Evolutionary conservation across 1,140 invertebrate genomes (phyloP), one percentile per base, ranked within the genome.

Genomic region (Ceratina calcarata): DNA sequence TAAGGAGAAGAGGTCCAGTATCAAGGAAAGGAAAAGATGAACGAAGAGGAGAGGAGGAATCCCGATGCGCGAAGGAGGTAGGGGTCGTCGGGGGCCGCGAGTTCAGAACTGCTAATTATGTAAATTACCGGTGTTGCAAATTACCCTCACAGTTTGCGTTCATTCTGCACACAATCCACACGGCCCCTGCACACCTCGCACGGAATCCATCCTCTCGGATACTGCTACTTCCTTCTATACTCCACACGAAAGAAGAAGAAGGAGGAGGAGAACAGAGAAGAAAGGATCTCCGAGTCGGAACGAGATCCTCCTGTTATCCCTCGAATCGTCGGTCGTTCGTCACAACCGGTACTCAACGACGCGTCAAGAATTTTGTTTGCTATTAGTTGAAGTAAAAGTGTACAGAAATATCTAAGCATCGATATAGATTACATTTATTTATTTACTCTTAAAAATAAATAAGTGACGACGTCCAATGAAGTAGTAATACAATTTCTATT

Each of bases 111-210:
- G 91, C 91, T 93, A 93, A 93, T 93, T 93, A 93, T 93, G 92
- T 92, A 93, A 93, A 93, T 93, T 93, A 91, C 90, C 89, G 88
- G 91, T 93, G 91, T 93, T 93, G 92, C 92, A 93, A 93, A 93
- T 93, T 93, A 93, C 92, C 91, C 91, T 92, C 90, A 87, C 91
- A 93, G 92, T 93, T 93, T 92, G 92, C 89, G 87, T 92, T 92
- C 91, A 92, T 92, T 93, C 91, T 93, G 89, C 90, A 91, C 92
- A 93, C 91, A 92, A 92, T 93, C 91, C 88, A 88, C 88, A 85
- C 81, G 86, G 87, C 84, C 87, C 86, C 82, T 81, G 82, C 82
- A 85, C 83, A 85, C 90, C 86, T 89, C 89, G 89, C 86, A 85
- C 85, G 89, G 90, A 91, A 92, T 91, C 88, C 90, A 91, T 91